Conservation (phyloP, 2,113 vertebrate species). For the Oostethus manadensis region DNA sequence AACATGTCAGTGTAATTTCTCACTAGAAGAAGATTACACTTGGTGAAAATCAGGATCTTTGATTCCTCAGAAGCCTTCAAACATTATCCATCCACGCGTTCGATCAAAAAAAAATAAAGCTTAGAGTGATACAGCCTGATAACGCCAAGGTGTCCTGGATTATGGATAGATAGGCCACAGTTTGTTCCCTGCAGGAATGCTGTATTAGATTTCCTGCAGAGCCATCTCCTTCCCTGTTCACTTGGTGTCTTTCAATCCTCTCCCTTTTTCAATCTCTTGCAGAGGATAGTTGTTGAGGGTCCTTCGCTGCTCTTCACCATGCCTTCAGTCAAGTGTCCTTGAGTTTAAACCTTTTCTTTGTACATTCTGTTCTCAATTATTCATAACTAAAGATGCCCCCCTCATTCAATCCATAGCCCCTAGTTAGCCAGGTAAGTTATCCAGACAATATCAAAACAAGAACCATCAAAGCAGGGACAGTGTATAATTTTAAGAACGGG, state of each 20-base stretch:
- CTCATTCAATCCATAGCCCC: constrained; percentile 20
- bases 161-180: constrained; percentile 48
- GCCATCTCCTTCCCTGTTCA: constrained; percentile 34
- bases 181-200: constrained; percentile 43
- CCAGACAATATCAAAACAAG: constrained; percentile 36
- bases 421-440: constrained; percentile 50
- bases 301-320: background rate
- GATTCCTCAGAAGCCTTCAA: constrained; percentile 47
- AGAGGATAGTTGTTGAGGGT: background rate
- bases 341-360: background rate
- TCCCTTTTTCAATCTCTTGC: constrained; percentile 3
- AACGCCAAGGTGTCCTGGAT: constrained; percentile 60
- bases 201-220: constrained; percentile 51
- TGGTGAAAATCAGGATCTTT: constrained; percentile 23
- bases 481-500: constrained; percentile 70
- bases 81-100: constrained; percentile 38
- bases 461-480: constrained; percentile 36
- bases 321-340: background rate
- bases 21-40: constrained; percentile 1
- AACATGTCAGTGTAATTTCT: constrained; percentile 5
- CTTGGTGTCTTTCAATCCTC: constrained; percentile 27
- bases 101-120: constrained; percentile 29
- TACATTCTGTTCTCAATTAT: background rate
- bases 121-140: constrained; percentile 51
- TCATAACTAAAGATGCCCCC: background rate